Base-by-base conservation (phyloP, 2,888 invertebrate genomes). In the Apeira syringaria region DNA sequence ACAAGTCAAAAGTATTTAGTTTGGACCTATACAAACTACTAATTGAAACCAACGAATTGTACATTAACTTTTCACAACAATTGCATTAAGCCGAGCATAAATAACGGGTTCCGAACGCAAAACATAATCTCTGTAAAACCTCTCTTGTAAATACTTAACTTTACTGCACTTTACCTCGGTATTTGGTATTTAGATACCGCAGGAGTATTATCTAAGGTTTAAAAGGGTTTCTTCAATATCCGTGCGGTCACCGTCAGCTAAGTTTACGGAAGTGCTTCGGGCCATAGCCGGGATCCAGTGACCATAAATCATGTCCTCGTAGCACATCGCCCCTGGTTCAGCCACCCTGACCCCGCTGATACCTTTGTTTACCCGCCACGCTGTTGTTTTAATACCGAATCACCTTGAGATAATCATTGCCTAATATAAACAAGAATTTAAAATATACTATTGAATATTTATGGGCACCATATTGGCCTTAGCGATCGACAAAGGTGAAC, bases 231-330 rank as follows among this genome's bases (percentile, higher is more conserved):
- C 42, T 44, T 27, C 35, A 44, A 43, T 33, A 70, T 72, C 69
- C 61, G 67, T 74, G 79, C 72, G 79, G 80, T 76, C 65, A 64
- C 70, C 72, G 79, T 76, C 77, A 84, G 68, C 74, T 72, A 76
- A 80, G 75, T 80, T 81, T 74, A 69, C 84, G 86, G 85, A 87
- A 85, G 83, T 76, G 79, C 81, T 82, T 71, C 69, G 70, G 70
- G 82, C 80, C 81, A 82, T 71, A 73, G 71, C 71, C 69, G 70
- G 70, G 82, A 80, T 82, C 83, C 72, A 73, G 71, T 61, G 62
- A 63, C 68, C 75, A 82, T 86, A 87, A 86, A 86, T 86, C 84
- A 85, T 75, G 68, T 72, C n/a, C n/a, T n/a, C n/a, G n/a, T 70
- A 53, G 75, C 74, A 65, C 72, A 76, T 74, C 75, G 79, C 83